Evolutionary conservation across 1,140 invertebrate species (phyloP).

Genomic region (Drosophila watanabei): DNA sequence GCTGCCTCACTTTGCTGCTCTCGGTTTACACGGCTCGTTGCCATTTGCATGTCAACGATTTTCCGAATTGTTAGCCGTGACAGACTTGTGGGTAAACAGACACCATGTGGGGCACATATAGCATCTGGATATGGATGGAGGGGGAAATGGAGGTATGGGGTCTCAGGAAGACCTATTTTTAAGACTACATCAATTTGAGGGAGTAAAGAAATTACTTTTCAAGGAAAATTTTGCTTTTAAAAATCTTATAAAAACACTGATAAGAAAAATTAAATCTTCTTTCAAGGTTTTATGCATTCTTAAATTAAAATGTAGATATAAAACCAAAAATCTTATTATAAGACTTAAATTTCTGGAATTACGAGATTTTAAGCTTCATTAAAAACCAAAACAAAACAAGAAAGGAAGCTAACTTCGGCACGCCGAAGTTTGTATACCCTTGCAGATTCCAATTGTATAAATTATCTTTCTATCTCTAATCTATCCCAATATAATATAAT

Average conservation of each 20-base stretch:
- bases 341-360: no score
- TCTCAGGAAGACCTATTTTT: not conserved
- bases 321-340: no score
- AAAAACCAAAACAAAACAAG: no score
- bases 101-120: constrained; percentile 55
- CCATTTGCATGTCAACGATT: constrained; percentile 75
- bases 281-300: no score
- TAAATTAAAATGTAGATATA: no score
- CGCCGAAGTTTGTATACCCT: no score
- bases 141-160: not conserved
- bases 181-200: not conserved
- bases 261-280: no score
- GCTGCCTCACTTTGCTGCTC: constrained; percentile 31
- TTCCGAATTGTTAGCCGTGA: constrained; percentile 62
- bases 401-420: no score
- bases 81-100: constrained; percentile 73
- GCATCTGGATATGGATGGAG: not conserved
- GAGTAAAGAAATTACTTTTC: not conserved
- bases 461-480: no score
- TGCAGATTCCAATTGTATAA: no score
- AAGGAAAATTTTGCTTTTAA: not conserved
- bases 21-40: constrained; percentile 74
- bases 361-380: no score
- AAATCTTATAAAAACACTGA: not conserved
- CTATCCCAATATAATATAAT: no score